Evolutionary conservation across 2,888 invertebrate genomes (phyloP).

Genomic region (Dione juno): DNA sequence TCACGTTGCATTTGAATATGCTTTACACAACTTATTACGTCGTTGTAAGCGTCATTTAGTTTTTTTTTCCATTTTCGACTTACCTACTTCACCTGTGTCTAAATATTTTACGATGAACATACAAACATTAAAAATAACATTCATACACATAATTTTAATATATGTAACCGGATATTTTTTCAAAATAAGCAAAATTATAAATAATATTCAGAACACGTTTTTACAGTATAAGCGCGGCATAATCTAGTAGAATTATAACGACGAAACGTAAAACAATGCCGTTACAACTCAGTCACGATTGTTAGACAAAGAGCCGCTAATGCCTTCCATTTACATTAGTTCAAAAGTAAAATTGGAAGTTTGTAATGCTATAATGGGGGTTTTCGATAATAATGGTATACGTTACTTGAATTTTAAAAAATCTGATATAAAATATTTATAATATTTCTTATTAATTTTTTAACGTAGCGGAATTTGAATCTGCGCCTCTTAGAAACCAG

Average conservation of each 20-base stretch:
- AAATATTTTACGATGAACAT: neutral
- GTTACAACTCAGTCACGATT: conserved; percentile 39
- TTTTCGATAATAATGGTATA: conserved; percentile 10
- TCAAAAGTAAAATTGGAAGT: conserved; percentile 42
- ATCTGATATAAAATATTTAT: neutral
- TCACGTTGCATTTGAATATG: no score
- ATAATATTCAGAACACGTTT: conserved; percentile 20
- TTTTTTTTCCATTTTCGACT: no score
- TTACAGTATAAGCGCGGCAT: conserved; percentile 5
- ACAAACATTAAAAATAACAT: neutral
- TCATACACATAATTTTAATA: neutral
- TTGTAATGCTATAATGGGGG: conserved; percentile 35
- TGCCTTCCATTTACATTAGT: conserved; percentile 54
- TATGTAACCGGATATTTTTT: neutral
- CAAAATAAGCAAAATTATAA: neutral
- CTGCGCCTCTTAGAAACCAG: neutral
- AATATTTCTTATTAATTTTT: no score
- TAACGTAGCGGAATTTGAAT: no score
- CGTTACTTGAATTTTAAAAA: neutral
- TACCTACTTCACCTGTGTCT: no score
- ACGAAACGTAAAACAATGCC: conserved; percentile 33
- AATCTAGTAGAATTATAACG: conserved; percentile 32
- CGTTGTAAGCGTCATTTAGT: no score
- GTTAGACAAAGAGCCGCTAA: conserved; percentile 52
- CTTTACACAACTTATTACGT: no score